These are phyloP conservation scores for Aptenodytes forsteri DNA, from an alignment of 2,113 vertebrate genomes.

Conservation along the genomic window DNA sequence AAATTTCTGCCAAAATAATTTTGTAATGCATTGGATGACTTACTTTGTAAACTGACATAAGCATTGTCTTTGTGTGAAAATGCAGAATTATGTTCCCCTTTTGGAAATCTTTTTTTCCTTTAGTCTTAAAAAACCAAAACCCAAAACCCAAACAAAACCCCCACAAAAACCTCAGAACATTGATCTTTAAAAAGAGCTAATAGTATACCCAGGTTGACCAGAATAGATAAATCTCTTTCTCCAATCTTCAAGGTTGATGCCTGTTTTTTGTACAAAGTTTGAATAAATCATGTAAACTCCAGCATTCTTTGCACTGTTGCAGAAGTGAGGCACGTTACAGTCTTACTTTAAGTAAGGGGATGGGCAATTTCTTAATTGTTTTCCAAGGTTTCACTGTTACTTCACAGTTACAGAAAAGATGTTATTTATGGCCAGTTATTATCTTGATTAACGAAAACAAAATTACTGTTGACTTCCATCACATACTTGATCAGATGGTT, in stretches of 20 bases:
- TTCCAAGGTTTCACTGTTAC: background rate
- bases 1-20: background rate
- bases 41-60: background rate
- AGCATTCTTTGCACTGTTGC: background rate
- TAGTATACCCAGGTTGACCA: background rate
- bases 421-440: slow-evolving; percentile 10
- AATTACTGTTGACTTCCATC: background rate
- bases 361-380: background rate
- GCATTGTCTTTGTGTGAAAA: background rate
- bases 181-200: background rate
- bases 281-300: background rate
- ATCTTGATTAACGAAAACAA: slow-evolving; percentile 3
- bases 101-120: background rate
- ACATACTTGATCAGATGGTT: background rate
- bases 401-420: background rate
- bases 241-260: background rate
- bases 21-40: background rate
- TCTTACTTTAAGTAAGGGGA: background rate
- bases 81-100: background rate
- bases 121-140: background rate
- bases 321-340: background rate
- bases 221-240: background rate
- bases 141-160: background rate
- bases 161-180: background rate
- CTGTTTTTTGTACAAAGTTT: background rate